Conservation (phyloP, 1,140 invertebrate genomes). For the Hylaeus anthracinus region DNA sequence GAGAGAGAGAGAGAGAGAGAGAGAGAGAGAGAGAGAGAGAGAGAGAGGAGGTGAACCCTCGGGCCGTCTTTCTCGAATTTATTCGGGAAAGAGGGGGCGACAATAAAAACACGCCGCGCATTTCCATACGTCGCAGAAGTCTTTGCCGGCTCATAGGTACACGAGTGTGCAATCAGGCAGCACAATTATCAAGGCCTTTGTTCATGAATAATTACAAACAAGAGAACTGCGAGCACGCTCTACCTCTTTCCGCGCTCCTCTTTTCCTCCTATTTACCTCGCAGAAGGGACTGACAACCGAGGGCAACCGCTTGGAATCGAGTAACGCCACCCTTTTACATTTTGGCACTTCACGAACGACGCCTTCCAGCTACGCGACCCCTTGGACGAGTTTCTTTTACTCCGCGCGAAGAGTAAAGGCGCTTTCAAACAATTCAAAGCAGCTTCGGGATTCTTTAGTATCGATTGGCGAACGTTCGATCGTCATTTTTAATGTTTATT, state of each 20-base stretch:
- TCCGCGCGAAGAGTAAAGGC: too few species aligned
- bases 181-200: slow-evolving; percentile 75
- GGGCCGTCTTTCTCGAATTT: slow-evolving; percentile 60
- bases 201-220: slow-evolving; percentile 77
- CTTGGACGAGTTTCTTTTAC: background rate
- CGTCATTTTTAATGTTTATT: too few species aligned
- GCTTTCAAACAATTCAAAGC: too few species aligned
- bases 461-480: too few species aligned
- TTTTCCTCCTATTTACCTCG: slow-evolving; percentile 56
- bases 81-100: slow-evolving; percentile 49
- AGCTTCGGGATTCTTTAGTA: too few species aligned
- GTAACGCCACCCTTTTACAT: slow-evolving; percentile 43
- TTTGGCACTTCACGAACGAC: slow-evolving; percentile 23
- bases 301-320: slow-evolving; percentile 62
- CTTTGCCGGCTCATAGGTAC: slow-evolving; percentile 65
- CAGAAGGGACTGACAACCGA: slow-evolving; percentile 28
- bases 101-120: slow-evolving; percentile 72
- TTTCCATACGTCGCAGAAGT: slow-evolving; percentile 71
- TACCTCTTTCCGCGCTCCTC: slow-evolving; percentile 48
- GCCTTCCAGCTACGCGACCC: background rate
- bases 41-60: slow-evolving; percentile 36
- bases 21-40: too few species aligned
- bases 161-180: slow-evolving; percentile 74
- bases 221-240: slow-evolving; percentile 59
- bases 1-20: too few species aligned